A percentile compares a stretch with the other conserved stretches of the same genome.
These are phyloP conservation scores for Chrysotoxum bicinctum DNA, from an alignment of 2,888 invertebrate genomes.

Conservation along the genomic window DNA sequence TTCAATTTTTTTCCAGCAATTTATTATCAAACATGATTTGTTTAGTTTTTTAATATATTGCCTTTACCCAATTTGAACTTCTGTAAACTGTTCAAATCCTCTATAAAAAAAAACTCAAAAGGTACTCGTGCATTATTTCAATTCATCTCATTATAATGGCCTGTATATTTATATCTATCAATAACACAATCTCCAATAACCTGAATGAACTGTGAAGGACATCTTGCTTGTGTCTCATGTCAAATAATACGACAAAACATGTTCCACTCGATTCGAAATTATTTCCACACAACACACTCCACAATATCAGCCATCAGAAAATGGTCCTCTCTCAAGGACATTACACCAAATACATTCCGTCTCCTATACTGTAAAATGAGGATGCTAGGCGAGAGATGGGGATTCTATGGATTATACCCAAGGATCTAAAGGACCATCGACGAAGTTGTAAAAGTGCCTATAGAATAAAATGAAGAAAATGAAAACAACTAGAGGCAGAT, in stretches of 20 bases:
- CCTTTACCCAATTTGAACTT: no score
- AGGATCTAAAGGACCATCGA: constrained; percentile 29
- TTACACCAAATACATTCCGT: constrained; percentile 33
- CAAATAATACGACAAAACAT: constrained; percentile 66
- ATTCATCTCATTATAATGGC: constrained; percentile 34
- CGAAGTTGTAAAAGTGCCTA: constrained; percentile 21
- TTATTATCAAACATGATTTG: no score
- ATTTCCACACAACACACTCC: constrained; percentile 45
- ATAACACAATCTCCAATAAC: constrained; percentile 50
- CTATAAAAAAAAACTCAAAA: not conserved
- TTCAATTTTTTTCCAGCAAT: no score
- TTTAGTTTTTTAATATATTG: no score
- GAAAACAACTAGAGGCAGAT: constrained; percentile 7
- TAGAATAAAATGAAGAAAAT: constrained; percentile 35
- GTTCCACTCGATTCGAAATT: constrained; percentile 71
- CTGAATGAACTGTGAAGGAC: constrained; percentile 64
- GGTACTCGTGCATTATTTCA: constrained; percentile 7
- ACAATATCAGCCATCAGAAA: constrained; percentile 12
- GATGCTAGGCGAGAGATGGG: no score
- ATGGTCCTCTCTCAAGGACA: constrained; percentile 49
- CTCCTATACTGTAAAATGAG: not conserved
- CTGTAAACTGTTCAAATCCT: no score
- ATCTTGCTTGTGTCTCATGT: constrained; percentile 57
- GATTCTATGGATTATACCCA: not conserved
- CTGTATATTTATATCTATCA: constrained; percentile 60